phyloP scores from a whole-genome alignment of 2,888 invertebrate species.

The Alcis repandata region DNA sequence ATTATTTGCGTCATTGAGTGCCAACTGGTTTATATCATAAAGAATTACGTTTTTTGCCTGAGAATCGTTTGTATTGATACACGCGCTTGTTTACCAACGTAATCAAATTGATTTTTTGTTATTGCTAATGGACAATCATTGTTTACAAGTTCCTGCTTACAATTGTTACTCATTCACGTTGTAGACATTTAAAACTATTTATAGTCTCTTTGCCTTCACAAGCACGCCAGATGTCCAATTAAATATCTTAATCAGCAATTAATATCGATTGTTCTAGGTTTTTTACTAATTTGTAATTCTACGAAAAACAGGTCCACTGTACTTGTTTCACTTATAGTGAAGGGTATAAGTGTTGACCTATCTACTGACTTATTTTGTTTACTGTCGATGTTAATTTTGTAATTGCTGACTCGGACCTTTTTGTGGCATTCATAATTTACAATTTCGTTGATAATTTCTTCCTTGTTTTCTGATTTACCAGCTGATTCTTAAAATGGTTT shows the following conservation, averaged over 20 bases:
- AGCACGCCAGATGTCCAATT: constrained; percentile 18
- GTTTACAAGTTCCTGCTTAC: not conserved
- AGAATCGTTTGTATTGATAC: not conserved
- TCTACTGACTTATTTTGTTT: constrained; percentile 19
- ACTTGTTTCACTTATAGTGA: constrained; percentile 35
- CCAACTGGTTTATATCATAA: constrained; percentile 30
- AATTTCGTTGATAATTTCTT: constrained; percentile 10
- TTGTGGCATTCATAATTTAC: constrained; percentile 7
- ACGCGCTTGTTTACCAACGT: not conserved
- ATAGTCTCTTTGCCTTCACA: constrained; percentile 5
- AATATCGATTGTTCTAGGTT: constrained; percentile 21
- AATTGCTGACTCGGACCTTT: constrained; percentile 21
- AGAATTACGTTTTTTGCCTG: constrained; percentile 30
- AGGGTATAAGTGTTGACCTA: constrained; percentile 31
- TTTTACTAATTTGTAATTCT: constrained; percentile 21
- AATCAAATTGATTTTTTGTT: constrained; percentile 6
- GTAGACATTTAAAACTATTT: constrained; percentile 3
- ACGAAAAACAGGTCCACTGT: constrained; percentile 34
- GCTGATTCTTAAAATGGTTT: not conserved
- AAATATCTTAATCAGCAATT: constrained; percentile 16
- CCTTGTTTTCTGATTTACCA: constrained; percentile 10
- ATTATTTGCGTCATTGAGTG: constrained; percentile 45
- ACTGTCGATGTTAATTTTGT: constrained; percentile 1
- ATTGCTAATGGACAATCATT: not conserved
- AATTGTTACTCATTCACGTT: not conserved